Base-by-base conservation (phyloP, 1,140 invertebrate species). In the Doryteuthis pealeii region DNA sequence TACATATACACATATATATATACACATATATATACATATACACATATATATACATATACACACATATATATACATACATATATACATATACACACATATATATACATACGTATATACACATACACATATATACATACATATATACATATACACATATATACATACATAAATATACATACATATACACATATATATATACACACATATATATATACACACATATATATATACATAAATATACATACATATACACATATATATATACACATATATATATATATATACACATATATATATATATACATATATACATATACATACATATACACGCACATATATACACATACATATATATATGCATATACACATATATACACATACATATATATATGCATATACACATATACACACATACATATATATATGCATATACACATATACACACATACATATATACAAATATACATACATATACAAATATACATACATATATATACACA, bases 81-180 rank as follows among this genome's bases (percentile, higher is more conserved):
- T 58, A 54, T 67, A 69, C 30, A 70, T 54, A 74, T 45, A 70
- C 33, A 74, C 35, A 58, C 40, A 73, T 31, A 58, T 40, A 73
- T 65, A 76, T 45, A 76, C 66, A 73, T 58, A 75, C 32, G 71
- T 32, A 58, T 67, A 75, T 58, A 71, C 54, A 54, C 43, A 74
- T 43, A 49, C 22, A 15, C 45, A 49, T 22, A 49, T 22, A 49
- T 49, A 22, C 45, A 49, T 49, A 1, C 1, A 49, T 49, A 49
- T 22, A 49, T 49, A 49, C 1, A 49, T 49, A 49, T 1, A 49
- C 22, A 22, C 45, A 10, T 49, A 49, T 22, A 49, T 49, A 49
- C 45, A 49, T 49, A n/a, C n/a, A n/a, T n/a, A n/a, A n/a, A n/a
- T n/a, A n/a, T n/a, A n/a, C n/a, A n/a, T n/a, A n/a, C n/a, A 22